These are phyloP conservation scores for Laupala kohalensis DNA, from an alignment of 1,140 invertebrate species.

Conservation along the genomic window DNA sequence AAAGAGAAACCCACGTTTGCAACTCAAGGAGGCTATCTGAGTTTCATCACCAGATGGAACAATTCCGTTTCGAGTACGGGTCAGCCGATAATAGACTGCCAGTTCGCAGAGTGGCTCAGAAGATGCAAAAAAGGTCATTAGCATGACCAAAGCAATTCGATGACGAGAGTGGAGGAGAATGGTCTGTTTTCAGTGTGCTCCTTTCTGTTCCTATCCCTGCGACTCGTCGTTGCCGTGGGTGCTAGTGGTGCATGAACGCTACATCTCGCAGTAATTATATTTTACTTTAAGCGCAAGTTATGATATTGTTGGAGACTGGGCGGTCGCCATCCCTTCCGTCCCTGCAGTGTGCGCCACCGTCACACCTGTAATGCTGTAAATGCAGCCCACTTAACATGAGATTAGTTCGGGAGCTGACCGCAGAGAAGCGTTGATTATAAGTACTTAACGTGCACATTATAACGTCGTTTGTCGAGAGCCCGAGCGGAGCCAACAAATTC, in stretches of 20 bases:
- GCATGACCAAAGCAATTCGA: too few species aligned
- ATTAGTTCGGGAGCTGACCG: not conserved
- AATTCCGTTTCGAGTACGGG: too few species aligned
- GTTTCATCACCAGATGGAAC: too few species aligned
- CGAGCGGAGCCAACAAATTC: not conserved
- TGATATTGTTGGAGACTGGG: not conserved
- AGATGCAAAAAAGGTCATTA: too few species aligned
- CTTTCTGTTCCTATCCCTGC: too few species aligned
- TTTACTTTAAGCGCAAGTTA: not conserved
- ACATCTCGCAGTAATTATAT: not conserved
- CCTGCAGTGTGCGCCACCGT: not conserved
- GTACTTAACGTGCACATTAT: not conserved
- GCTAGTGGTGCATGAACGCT: not conserved
- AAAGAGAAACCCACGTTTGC: too few species aligned
- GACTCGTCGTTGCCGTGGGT: too few species aligned
- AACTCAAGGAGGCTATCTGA: too few species aligned
- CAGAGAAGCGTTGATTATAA: not conserved
- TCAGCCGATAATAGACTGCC: too few species aligned
- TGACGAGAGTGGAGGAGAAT: too few species aligned
- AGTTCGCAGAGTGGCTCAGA: too few species aligned
- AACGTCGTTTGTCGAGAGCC: not conserved
- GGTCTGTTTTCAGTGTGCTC: too few species aligned
- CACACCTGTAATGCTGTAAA: not conserved
- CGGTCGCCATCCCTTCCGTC: not conserved
- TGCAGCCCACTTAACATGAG: not conserved